Conservation (phyloP, 2,888 invertebrate species). For the Azorinus chamasolen region DNA sequence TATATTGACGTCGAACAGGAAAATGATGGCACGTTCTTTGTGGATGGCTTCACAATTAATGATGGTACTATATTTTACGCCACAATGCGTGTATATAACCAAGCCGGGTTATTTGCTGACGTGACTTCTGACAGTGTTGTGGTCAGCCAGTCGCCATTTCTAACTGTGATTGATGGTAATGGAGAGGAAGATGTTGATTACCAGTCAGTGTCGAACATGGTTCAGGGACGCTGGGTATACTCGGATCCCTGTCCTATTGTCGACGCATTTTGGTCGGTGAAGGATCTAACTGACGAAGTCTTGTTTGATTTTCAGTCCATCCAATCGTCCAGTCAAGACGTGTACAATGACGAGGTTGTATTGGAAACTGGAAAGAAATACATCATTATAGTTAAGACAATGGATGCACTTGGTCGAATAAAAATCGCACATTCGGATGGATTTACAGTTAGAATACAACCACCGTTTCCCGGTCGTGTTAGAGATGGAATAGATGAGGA, state of each 20-base stretch:
- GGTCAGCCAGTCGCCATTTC: constrained; percentile 61
- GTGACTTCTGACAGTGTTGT: constrained; percentile 65
- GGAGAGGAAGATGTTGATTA: constrained; percentile 60
- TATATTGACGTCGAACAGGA: constrained; percentile 4
- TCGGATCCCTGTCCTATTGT: constrained; percentile 70
- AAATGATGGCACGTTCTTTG: constrained; percentile 40
- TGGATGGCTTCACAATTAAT: constrained; percentile 43
- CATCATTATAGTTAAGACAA: constrained; percentile 60
- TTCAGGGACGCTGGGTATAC: constrained; percentile 71
- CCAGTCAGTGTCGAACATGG: constrained; percentile 62
- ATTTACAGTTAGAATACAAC: constrained; percentile 70
- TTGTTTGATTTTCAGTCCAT: constrained; percentile 51
- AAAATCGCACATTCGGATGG: constrained; percentile 69
- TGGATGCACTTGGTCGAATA: constrained; percentile 64
- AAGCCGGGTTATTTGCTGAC: constrained; percentile 65
- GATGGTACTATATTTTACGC: constrained; percentile 56
- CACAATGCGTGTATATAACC: constrained; percentile 67
- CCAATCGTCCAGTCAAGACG: constrained; percentile 31
- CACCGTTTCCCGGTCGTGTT: constrained; percentile 70
- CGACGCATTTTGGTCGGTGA: constrained; percentile 66
- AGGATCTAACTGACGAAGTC: constrained; percentile 66
- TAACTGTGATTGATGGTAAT: constrained; percentile 63
- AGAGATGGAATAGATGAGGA: constrained; percentile 71
- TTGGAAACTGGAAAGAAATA: constrained; percentile 72
- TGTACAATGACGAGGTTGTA: constrained; percentile 69